Evolutionary conservation across 1,140 invertebrate genomes (phyloP), one percentile per base, ranked within the genome.

Genomic region (Drosophila pseudoobscura): DNA sequence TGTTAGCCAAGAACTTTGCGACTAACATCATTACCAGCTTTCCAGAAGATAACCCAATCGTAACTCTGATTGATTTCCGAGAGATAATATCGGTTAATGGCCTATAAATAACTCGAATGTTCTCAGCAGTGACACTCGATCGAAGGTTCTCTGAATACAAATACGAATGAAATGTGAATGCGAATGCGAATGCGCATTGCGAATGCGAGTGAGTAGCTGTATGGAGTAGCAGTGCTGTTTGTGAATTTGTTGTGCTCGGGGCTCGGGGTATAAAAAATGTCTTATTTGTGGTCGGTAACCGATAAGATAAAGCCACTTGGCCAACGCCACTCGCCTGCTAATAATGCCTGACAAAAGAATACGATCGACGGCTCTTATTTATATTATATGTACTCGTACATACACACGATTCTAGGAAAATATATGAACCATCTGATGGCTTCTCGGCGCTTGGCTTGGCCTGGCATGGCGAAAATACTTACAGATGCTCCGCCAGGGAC

Each of bases 291-390:
- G 50, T 55, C 52, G 63, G 50, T 69, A 26, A 57, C 45, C 64
- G 66, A 70, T 69, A 69, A 70, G 66, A 70, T 70, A 70, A 69
- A 50, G 51, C 55, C 52, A 43, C 49, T 50, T 57, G 51, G 66
- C 51, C 52, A 69, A 50, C 64, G 64, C 52, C 64, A 53, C 66
- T 29, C 11, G 63, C 35, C 35, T 39, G 35, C 35, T 39, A 39
- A 39, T 43, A 31, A 57, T 69, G 52, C 44, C 66, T 70, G 64
- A 70, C 66, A 70, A 70, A 69, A 52, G 51, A 68, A 49, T 69
- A 70, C 53, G 64, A 17, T 50, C 35, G 11, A 13, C 35, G 35
- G 35, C 35, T 55, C 64, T 70, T 57, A 41, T 41, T 69, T 43
- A 70, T 69, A 39, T 44, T 50, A n/a, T 68, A 35, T 15, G n/a